Conservation (phyloP, 37 sponge, comb jelly and placozoan species). For the Tethya wilhelma region DNA sequence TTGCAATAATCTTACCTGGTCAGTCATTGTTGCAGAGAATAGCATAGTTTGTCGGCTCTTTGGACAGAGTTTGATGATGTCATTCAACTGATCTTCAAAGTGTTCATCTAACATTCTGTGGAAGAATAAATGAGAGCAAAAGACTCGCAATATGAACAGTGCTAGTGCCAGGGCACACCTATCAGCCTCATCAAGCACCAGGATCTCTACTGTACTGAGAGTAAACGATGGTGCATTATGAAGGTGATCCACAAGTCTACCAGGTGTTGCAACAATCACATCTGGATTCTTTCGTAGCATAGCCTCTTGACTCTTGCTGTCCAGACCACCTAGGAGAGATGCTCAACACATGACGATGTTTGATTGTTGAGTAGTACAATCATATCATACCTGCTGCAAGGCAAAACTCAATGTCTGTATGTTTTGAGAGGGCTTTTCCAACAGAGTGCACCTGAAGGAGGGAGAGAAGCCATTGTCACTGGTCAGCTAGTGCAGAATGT, state of each 20-base stretch:
- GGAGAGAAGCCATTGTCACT: conserved; percentile 82
- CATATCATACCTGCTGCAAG: conserved; percentile 71
- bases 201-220: conserved; percentile 88
- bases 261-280: conserved; percentile 96
- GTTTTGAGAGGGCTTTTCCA: conserved; percentile 70
- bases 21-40: conserved; percentile 99
- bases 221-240: conserved; percentile 98
- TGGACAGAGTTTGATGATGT: conserved; percentile 88
- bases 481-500: too few relatives aligned
- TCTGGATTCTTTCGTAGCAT: conserved; percentile 88
- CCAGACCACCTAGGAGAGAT: conserved; percentile 86
- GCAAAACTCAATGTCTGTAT: conserved; percentile 77
- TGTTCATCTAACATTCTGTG: conserved; percentile 95
- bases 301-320: conserved; percentile 89
- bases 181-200: conserved; percentile 98
- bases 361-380: neutral
- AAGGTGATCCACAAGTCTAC: conserved; percentile 94
- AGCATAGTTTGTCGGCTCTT: conserved; percentile 92
- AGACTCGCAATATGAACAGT: neutral
- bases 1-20: conserved; percentile 65
- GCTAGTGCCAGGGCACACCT: conserved; percentile 44
- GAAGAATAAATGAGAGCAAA: conserved; percentile 1
- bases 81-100: conserved; percentile 95
- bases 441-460: conserved; percentile 91
- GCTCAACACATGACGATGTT: neutral